Base-by-base conservation (phyloP, 2,113 vertebrate species). In the Thryonomys swinderianus region DNA sequence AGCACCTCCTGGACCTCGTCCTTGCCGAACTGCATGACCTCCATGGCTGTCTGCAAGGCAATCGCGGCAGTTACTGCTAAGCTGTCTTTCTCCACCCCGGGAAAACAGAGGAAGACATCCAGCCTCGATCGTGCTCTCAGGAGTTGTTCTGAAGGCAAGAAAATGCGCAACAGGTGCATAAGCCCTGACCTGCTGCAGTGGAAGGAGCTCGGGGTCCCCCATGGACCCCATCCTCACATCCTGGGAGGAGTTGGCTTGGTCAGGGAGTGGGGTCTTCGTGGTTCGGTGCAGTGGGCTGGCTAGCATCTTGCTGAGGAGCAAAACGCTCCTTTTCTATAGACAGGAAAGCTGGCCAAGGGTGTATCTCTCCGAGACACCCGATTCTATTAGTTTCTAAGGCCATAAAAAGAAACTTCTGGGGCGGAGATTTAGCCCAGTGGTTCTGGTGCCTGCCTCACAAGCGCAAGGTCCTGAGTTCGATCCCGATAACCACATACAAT, bases 21-120 rank as follows among this genome's bases (percentile, higher is more conserved):
- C 93, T 98, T 99, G 23, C 98, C 99, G 97, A 99, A 99, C 95
- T 99, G 98, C 99, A 99, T 99, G 10, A 99, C 99, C 61, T 99
- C 98, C 99, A 99, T 99, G 8, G 99, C 99, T 73, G 96, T 99
- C 99, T 99, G 96, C 27, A 97, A 91, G 87, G 88, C 91, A 83
- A 94, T 5, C 83, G 21, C 66, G 0, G 3, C 0, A 5, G 8
- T 69, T 40, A 25, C 32, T 1, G 71, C 37, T 13, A 12, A 20
- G 20, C 14, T 18, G 4, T 17, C 57, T 53, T 88, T 30, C 45
- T 51, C 32, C 27, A 32, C 1, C 16, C 25, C 66, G 27, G 66
- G 79, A 78, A 40, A 82, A 5, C 37, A 40, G 71, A 37, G 48
- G 7, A 32, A 61, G 51, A 61, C 2, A 30, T 0, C 53, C 53